Evolutionary conservation across 2,113 vertebrate genomes (phyloP), one percentile per base, ranked within the genome.

Genomic region (Myotis yumanensis): DNA sequence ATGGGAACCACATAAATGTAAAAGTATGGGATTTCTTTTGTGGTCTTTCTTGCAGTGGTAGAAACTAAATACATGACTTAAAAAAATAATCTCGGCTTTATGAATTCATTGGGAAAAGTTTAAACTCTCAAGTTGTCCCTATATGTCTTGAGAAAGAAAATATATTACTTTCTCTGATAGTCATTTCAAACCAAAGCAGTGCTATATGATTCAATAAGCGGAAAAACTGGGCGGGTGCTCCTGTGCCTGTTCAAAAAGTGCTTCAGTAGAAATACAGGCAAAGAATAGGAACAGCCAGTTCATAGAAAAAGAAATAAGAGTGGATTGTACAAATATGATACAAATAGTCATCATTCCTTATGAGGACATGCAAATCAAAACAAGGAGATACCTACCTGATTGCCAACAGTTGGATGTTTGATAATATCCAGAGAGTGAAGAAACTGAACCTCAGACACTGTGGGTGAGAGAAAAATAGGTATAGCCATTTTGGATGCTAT

Each of bases 111-210:
- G 28, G 46, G 66, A 92, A 94, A 87, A 93, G 7, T 32, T 91
- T 77, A 84, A 87, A 77, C 86, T 92, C 23, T 91, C 76, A 95
- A 86, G 59, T 20, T 30, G 30, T 86, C 86, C 4, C 30, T 77
- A n/a, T 37, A 68, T 87, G 88, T 88, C 85, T 93, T 95, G 68
- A 72, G 52, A 73, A 91, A 93, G 73, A 89, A 91, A 83, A 95
- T 4, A 54, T 91, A 43, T 32, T 83, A 66, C 89, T 96, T 94
- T 71, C 66, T 62, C 30, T 75, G 83, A 64, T 37, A 91, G 79
- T 80, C 69, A 80, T 93, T 91, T 96, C n/a, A 91, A 91, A 62
- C 84, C 25, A 71, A 86, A 83, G 23, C 25, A 91, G 64, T 51
- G 40, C 43, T 82, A 37, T 43, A 91, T 77, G 71, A 91, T 80